phyloP scores from a whole-genome alignment of 2,113 vertebrate species.

The Monopterus albus region DNA sequence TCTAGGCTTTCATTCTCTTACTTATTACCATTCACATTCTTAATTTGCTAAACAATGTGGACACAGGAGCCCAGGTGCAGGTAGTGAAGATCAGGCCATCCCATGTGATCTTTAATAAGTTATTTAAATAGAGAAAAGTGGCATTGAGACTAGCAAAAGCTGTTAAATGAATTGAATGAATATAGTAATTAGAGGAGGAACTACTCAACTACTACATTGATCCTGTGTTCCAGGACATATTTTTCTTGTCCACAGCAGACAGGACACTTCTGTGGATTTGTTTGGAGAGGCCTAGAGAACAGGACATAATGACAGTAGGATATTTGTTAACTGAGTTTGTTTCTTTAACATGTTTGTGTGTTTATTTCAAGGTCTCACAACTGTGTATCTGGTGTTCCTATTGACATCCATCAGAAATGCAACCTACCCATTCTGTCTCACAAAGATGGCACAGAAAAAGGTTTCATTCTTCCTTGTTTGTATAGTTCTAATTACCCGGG shows the following conservation, averaged over 20 bases:
- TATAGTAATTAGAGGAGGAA: not conserved
- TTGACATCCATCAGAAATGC: conserved; percentile 62
- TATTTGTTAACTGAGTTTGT: conserved; percentile 43
- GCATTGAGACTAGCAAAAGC: no score
- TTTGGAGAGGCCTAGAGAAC: conserved; percentile 32
- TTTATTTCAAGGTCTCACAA: conserved; percentile 60
- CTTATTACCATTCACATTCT: no score
- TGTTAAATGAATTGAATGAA: not conserved
- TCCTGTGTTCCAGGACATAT: conserved; percentile 1
- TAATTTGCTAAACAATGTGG: no score
- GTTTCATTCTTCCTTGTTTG: conserved; percentile 70
- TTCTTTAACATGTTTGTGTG: conserved; percentile 42
- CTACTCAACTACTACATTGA: conserved; percentile 20
- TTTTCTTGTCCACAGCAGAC: conserved; percentile 6
- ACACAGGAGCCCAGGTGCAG: no score
- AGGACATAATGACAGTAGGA: conserved; percentile 19
- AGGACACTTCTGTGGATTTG: conserved; percentile 17
- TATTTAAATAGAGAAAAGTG: no score
- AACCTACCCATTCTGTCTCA: conserved; percentile 39
- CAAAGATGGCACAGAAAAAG: conserved; percentile 52
- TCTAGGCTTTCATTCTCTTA: no score
- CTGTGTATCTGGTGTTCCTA: conserved; percentile 52
- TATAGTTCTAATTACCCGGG: conserved; percentile 68
- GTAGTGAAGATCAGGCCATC: no score
- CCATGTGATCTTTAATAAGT: no score